These are phyloP conservation scores for Sesamia inferens DNA, from an alignment of 2,888 invertebrate species.

Conservation along the genomic window DNA sequence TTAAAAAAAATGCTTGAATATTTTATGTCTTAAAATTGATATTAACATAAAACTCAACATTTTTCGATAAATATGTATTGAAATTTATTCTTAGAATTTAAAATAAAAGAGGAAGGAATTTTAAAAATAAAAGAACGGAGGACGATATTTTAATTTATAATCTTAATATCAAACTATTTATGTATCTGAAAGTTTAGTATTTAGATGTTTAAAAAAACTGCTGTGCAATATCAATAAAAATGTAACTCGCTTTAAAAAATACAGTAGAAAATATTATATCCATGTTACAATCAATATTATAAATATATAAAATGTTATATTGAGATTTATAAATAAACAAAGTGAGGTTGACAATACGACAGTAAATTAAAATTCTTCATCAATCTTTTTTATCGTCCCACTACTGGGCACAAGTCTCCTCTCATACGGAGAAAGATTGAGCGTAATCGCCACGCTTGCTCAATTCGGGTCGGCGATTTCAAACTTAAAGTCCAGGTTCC, in stretches of 20 bases:
- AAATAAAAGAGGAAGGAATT: neutral
- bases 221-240: conserved; percentile 87
- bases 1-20: conserved; percentile 4
- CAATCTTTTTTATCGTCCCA: too few species aligned
- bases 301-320: conserved; percentile 28
- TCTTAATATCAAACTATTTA: conserved; percentile 1
- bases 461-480: too few species aligned
- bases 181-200: conserved; percentile 14
- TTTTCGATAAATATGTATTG: neutral
- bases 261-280: conserved; percentile 38
- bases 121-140: neutral
- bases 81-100: neutral
- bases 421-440: too few species aligned
- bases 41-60: neutral
- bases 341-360: neutral
- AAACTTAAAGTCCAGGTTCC: too few species aligned
- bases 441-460: too few species aligned
- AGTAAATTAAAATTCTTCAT: neutral
- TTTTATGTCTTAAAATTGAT: neutral
- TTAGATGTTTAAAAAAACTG: conserved; percentile 69
- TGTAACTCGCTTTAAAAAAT: conserved; percentile 25
- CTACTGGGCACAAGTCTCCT: too few species aligned
- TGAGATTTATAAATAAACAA: conserved; percentile 2
- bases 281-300: conserved; percentile 30
- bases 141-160: neutral